These are phyloP conservation scores for Hemitrygon akajei DNA, from an alignment of 2,797 vertebrate species.

Conservation along the genomic window DNA sequence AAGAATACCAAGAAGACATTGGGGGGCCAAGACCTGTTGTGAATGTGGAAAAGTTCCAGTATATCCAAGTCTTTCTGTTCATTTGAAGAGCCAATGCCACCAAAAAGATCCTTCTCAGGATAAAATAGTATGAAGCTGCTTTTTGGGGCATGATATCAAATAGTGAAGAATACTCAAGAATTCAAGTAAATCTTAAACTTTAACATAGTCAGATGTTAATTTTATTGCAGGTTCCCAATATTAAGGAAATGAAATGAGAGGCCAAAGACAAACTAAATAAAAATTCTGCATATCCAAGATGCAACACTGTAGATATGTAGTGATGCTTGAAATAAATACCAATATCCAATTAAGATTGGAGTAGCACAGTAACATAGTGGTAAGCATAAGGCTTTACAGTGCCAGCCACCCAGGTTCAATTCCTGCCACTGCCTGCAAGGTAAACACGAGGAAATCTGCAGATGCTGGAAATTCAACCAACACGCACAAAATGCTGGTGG, in stretches of 20 bases:
- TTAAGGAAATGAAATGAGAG: background rate
- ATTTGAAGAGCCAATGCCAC: background rate
- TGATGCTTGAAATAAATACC: too few species aligned
- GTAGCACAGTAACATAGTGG: too few species aligned
- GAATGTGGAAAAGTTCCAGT: background rate
- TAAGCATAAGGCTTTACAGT: too few species aligned
- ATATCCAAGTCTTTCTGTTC: background rate
- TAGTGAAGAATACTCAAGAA: background rate
- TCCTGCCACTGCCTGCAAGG: too few species aligned
- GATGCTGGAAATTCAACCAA: too few species aligned
- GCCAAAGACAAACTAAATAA: background rate
- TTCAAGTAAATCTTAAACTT: background rate
- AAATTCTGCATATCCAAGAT: background rate
- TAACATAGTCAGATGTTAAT: background rate
- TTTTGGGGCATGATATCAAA: background rate
- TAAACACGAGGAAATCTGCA: too few species aligned
- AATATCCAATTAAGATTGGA: too few species aligned
- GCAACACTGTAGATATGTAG: background rate
- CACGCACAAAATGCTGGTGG: too few species aligned
- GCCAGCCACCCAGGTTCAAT: too few species aligned
- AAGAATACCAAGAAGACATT: background rate
- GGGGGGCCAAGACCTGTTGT: background rate
- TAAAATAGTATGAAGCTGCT: background rate
- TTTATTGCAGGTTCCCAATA: background rate
- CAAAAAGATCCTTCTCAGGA: background rate